phyloP scores from a whole-genome alignment of 2,888 invertebrate species.

The Antheraea yamamai region DNA sequence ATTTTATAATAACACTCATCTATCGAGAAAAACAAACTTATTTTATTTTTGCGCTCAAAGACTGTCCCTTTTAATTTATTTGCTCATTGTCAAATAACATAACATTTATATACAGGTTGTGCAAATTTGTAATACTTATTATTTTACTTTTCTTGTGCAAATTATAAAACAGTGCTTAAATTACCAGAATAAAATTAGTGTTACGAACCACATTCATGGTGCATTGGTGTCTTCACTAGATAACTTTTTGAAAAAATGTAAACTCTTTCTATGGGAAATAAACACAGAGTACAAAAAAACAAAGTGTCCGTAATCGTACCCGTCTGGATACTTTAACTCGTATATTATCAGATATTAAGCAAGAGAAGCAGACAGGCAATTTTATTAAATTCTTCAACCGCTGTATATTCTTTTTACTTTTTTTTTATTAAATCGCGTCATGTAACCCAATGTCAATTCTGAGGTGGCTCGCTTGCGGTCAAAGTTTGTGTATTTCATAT shows the following conservation, averaged over 20 bases:
- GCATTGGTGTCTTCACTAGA: too few relatives aligned
- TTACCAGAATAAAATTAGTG: background rate
- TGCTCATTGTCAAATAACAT: background rate
- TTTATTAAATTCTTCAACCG: too few relatives aligned
- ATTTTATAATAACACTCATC: background rate
- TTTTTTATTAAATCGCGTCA: slow-evolving; percentile 31
- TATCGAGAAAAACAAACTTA: background rate
- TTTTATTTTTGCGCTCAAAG: background rate
- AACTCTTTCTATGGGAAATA: too few relatives aligned
- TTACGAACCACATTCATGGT: too few relatives aligned
- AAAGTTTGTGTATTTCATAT: slow-evolving; percentile 79
- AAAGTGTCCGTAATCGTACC: too few relatives aligned
- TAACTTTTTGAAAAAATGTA: too few relatives aligned
- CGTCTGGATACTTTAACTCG: too few relatives aligned
- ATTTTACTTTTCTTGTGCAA: background rate
- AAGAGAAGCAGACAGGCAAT: too few relatives aligned
- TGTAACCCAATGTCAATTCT: slow-evolving; percentile 48
- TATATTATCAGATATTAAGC: too few relatives aligned
- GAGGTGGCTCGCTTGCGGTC: slow-evolving; percentile 71
- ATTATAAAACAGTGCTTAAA: background rate
- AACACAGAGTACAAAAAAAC: too few relatives aligned
- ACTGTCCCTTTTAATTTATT: background rate
- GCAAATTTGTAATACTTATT: too few relatives aligned
- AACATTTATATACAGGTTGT: background rate
- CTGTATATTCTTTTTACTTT: too few relatives aligned